phyloP scores from a whole-genome alignment of 2,113 vertebrate species.

The Esox niger region DNA sequence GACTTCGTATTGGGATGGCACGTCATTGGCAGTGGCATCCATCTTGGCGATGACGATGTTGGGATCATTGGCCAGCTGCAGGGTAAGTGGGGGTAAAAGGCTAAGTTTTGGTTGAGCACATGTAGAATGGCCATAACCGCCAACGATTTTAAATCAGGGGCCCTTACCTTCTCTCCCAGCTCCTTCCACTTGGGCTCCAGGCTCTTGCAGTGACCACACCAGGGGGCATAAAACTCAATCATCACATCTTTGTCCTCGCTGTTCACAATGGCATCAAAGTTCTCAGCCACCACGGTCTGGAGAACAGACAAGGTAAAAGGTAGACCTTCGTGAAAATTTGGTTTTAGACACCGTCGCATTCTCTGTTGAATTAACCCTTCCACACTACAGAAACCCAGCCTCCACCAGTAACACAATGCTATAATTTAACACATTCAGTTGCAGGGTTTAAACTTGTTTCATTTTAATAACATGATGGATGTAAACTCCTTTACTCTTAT shows the following conservation, averaged over 20 bases:
- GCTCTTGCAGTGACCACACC: constrained; percentile 98
- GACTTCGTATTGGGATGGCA: constrained; percentile 94
- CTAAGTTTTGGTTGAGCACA: constrained; percentile 47
- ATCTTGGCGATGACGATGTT: constrained; percentile 95
- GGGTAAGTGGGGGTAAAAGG: constrained; percentile 18
- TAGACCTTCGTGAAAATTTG: background rate
- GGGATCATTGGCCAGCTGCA: constrained; percentile 84
- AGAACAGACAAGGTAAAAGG: background rate
- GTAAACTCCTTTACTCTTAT: no score
- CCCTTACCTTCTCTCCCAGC: constrained; percentile 90
- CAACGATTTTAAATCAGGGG: background rate
- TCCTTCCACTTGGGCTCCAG: constrained; percentile 97
- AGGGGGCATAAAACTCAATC: constrained; percentile 96
- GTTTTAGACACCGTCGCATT: background rate
- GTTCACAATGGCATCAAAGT: constrained; percentile 94
- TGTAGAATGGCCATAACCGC: background rate
- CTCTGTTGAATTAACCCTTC: background rate
- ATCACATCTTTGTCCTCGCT: constrained; percentile 92
- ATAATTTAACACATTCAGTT: no score
- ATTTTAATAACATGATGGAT: no score
- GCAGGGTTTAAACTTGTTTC: no score
- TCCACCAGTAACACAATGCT: background rate
- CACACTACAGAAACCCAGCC: background rate
- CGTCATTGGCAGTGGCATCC: constrained; percentile 98
- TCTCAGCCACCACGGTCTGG: constrained; percentile 94